These are phyloP conservation scores for Pomacea maculata DNA, from an alignment of 1,140 invertebrate genomes.

Conservation along the genomic window DNA sequence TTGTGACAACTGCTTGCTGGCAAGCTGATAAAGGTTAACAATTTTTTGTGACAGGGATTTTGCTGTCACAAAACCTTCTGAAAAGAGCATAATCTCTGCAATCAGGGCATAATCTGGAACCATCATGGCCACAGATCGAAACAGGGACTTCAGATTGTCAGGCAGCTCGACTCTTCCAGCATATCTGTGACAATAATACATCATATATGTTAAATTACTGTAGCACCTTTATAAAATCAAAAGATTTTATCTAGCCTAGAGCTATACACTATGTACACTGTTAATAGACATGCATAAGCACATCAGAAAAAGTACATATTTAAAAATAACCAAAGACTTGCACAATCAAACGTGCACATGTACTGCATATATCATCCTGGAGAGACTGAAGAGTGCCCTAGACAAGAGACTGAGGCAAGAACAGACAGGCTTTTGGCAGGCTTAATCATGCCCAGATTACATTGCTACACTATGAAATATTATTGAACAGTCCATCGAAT, in stretches of 20 bases:
- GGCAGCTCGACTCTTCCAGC: slow-evolving; percentile 73
- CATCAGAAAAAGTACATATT: too few relatives aligned
- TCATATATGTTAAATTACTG: neutral
- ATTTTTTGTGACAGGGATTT: slow-evolving; percentile 86
- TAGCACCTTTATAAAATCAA: neutral
- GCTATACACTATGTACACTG: neutral
- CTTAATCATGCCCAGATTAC: too few relatives aligned
- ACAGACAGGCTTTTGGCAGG: too few relatives aligned
- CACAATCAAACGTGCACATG: too few relatives aligned
- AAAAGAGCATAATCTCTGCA: slow-evolving; percentile 90
- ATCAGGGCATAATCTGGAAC: slow-evolving; percentile 90
- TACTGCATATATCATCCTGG: too few relatives aligned
- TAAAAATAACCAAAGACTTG: too few relatives aligned
- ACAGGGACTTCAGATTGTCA: slow-evolving; percentile 73
- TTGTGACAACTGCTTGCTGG: slow-evolving; percentile 88
- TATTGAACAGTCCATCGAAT: too few relatives aligned
- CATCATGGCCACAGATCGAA: slow-evolving; percentile 91
- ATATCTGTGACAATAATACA: slow-evolving; percentile 41
- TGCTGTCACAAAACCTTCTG: slow-evolving; percentile 87
- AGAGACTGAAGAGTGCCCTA: too few relatives aligned
- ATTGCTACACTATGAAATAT: too few relatives aligned
- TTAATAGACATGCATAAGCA: too few relatives aligned
- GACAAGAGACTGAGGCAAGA: too few relatives aligned
- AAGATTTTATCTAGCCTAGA: neutral
- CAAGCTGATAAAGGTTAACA: slow-evolving; percentile 88